Conservation (phyloP, 2,888 invertebrate genomes). For the Mylabris sibirica region DNA sequence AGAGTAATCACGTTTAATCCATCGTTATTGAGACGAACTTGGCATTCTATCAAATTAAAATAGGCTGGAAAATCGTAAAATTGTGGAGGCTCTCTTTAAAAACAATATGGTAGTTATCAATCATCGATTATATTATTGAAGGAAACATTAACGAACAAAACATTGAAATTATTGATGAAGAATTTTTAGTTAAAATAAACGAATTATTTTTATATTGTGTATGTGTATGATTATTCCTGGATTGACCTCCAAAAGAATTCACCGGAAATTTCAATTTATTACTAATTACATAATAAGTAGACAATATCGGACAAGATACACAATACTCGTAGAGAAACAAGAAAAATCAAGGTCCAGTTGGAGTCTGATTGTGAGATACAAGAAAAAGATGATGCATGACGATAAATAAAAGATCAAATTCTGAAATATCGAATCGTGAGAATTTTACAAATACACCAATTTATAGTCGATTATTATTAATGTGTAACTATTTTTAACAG, state of each 20-base stretch:
- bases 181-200: slow-evolving; percentile 3
- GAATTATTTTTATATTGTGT: background rate
- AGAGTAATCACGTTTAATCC: too few relatives aligned
- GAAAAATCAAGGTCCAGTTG: background rate
- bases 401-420: slow-evolving; percentile 3
- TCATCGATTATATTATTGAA: background rate
- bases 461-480: background rate
- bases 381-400: background rate
- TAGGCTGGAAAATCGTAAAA: too few relatives aligned
- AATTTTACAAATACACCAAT: background rate
- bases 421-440: background rate
- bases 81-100: too few relatives aligned
- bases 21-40: too few relatives aligned
- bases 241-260: background rate
- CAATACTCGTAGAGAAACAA: background rate
- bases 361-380: background rate
- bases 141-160: background rate
- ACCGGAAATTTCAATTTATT: background rate
- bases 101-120: background rate
- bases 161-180: background rate
- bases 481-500: background rate
- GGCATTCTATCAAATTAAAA: too few relatives aligned
- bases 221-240: background rate
- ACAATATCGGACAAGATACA: background rate
- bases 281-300: background rate